Conservation (phyloP, 1,140 invertebrate species). For the Drosophila nannoptera region DNA sequence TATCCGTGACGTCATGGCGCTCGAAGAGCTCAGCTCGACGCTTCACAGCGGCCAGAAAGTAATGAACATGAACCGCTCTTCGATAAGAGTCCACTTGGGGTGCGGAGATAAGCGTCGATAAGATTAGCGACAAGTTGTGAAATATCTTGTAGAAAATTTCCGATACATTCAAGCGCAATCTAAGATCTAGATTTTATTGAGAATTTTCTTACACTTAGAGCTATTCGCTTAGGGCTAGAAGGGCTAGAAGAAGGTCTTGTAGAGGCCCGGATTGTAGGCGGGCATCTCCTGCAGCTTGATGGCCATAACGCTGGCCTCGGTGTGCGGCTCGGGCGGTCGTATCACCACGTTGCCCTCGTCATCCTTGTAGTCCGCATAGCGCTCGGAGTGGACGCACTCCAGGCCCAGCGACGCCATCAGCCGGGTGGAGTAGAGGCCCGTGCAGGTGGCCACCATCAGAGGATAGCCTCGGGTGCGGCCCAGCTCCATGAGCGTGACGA, state of each 20-base stretch:
- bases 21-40: slow-evolving; percentile 38
- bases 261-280: slow-evolving; percentile 7
- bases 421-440: slow-evolving; percentile 40
- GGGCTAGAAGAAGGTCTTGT: slow-evolving; percentile 16
- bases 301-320: slow-evolving; percentile 43
- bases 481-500: slow-evolving; percentile 41
- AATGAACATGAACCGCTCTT: slow-evolving; percentile 16
- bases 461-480: slow-evolving; percentile 38
- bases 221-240: no score
- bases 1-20: slow-evolving; percentile 25
- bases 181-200: no score
- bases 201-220: no score
- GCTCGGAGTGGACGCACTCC: slow-evolving; percentile 34
- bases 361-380: slow-evolving; percentile 55
- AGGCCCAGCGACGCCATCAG: slow-evolving; percentile 42
- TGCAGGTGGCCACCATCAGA: slow-evolving; percentile 47
- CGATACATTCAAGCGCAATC: no score
- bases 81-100: neutral
- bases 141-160: no score
- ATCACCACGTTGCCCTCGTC: slow-evolving; percentile 45
- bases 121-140: no score
- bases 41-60: slow-evolving; percentile 46
- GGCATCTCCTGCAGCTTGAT: slow-evolving; percentile 58
- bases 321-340: slow-evolving; percentile 44
- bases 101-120: no score